A percentile compares a stretch with the other conserved stretches of the same genome.
Evolutionary conservation across 35 echinoderm and acorn worm species (phyloP).

Genomic region (Nesometra sesokonis): DNA sequence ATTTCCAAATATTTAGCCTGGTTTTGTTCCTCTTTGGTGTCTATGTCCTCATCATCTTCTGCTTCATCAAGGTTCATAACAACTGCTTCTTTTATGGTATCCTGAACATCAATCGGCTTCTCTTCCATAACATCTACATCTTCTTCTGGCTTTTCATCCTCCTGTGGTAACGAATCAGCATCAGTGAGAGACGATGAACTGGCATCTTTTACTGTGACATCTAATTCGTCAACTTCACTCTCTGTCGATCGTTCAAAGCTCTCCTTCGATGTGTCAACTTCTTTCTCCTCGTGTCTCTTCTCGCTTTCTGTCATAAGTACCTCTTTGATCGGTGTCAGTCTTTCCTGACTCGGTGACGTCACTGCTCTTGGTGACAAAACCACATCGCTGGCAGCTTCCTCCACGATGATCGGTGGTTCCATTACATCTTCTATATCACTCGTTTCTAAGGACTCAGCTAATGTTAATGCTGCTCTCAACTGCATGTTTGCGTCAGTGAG

Average conservation of each 20-base stretch:
- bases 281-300: background rate
- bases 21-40: background rate
- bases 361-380: slow-evolving; percentile 18
- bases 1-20: background rate
- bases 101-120: slow-evolving; percentile 8
- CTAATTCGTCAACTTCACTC: background rate
- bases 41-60: background rate
- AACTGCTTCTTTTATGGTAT: slow-evolving; percentile 16
- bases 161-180: background rate
- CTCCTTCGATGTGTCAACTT: background rate
- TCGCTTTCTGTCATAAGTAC: slow-evolving; percentile 3
- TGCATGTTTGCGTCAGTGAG: slow-evolving; percentile 80
- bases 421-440: slow-evolving; percentile 34
- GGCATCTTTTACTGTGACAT: background rate
- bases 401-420: background rate
- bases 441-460: slow-evolving; percentile 61
- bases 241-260: background rate
- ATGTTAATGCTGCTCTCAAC: slow-evolving; percentile 53
- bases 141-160: background rate
- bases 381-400: background rate
- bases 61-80: background rate
- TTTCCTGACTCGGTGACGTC: slow-evolving; percentile 7
- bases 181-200: background rate
- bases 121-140: slow-evolving; percentile 15
- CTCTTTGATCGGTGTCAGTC: background rate